phyloP scores from a whole-genome alignment of 2,797 vertebrate species.

The Alauda arvensis region DNA sequence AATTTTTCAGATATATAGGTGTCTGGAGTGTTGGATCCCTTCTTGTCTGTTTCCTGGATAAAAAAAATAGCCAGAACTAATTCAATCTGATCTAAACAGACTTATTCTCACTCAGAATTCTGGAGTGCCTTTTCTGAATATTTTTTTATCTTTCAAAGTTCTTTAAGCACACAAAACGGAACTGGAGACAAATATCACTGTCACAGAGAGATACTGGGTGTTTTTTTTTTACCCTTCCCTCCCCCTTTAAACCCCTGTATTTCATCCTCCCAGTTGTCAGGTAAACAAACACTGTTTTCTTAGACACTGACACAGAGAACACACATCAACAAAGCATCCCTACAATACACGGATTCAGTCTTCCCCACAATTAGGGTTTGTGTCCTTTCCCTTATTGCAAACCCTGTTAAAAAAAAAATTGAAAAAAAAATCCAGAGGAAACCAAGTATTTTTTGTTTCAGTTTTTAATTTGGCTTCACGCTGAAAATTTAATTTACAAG shows the following conservation, averaged over 20 bases:
- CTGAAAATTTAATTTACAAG: slow-evolving; percentile 61
- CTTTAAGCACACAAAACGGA: background rate
- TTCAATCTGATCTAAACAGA: background rate
- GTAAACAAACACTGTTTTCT: background rate
- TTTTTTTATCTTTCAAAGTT: background rate
- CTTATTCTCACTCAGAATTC: background rate
- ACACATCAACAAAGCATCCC: background rate
- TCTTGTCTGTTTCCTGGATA: background rate
- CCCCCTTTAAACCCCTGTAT: background rate
- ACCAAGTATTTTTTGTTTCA: background rate
- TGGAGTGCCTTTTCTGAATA: background rate
- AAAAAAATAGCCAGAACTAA: background rate
- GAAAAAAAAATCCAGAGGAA: background rate
- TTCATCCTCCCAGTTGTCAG: background rate
- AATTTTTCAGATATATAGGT: background rate
- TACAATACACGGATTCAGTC: fast-evolving
- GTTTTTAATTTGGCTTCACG: slow-evolving; percentile 62
- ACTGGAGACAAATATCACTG: background rate
- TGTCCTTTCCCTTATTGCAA: background rate
- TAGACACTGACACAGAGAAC: background rate
- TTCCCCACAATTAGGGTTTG: background rate
- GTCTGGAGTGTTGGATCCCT: background rate
- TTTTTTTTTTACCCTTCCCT: background rate
- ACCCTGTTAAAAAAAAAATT: background rate
- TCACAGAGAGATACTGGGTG: background rate